Evolutionary conservation across 2,888 invertebrate species (phyloP).

Genomic region (Junonia oenone): DNA sequence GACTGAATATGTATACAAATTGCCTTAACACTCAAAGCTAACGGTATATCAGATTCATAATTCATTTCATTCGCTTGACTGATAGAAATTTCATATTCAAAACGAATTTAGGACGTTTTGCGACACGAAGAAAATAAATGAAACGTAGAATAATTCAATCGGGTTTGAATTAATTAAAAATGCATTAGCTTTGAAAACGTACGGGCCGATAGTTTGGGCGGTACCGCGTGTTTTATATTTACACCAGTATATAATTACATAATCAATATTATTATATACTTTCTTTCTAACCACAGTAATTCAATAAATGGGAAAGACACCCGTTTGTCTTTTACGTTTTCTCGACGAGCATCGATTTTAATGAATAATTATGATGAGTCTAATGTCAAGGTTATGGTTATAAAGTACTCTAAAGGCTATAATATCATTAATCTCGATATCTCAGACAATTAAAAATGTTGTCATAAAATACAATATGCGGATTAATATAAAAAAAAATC

Average conservation of each 20-base stretch:
- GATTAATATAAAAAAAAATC: no score
- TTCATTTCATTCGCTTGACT: neutral
- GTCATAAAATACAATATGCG: no score
- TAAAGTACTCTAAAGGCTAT: no score
- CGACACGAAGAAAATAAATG: conserved; percentile 17
- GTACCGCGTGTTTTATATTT: neutral
- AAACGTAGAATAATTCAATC: conserved; percentile 22
- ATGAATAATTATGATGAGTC: no score
- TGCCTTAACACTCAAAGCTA: neutral
- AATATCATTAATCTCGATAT: no score
- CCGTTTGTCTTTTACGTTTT: no score
- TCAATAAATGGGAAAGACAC: no score
- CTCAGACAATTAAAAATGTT: no score
- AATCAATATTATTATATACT: no score
- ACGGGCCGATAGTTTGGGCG: neutral
- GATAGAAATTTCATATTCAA: conserved; percentile 18
- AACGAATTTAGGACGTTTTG: conserved; percentile 11
- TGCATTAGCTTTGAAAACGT: conserved; percentile 23
- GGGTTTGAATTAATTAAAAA: conserved; percentile 35
- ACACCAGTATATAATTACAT: no score
- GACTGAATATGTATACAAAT: neutral
- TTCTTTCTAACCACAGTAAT: neutral
- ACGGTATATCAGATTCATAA: neutral
- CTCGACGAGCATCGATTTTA: no score
- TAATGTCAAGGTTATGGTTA: no score